Percentiles rank a stretch among this genome's conserved stretches.
phyloP scores from a whole-genome alignment of 35 echinoderm and acorn worm genomes.

The Holothuria glaberrima region DNA sequence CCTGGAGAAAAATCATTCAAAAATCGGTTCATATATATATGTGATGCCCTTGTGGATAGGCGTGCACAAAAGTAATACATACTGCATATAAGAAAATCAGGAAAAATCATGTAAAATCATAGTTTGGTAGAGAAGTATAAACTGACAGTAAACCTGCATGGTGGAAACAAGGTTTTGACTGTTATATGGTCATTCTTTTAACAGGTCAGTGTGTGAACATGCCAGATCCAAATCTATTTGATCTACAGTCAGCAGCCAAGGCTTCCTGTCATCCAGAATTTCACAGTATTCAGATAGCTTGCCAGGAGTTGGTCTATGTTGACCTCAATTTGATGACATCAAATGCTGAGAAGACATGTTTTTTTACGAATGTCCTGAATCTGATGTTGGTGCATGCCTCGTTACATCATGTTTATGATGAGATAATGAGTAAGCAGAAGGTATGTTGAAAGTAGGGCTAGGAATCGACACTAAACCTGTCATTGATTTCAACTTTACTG shows the following conservation, averaged over 20 bases:
- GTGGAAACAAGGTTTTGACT: background rate
- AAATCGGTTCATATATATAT: too few relatives aligned
- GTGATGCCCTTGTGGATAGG: too few relatives aligned
- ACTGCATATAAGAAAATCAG: too few relatives aligned
- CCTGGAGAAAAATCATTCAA: too few relatives aligned
- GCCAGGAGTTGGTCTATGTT: conserved; percentile 70
- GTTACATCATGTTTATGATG: conserved; percentile 67
- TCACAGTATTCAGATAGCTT: conserved; percentile 73
- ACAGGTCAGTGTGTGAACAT: conserved; percentile 66
- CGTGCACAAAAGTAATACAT: too few relatives aligned
- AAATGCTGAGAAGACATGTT: conserved; percentile 78
- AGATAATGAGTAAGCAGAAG: conserved; percentile 72
- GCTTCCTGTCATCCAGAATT: conserved; percentile 70
- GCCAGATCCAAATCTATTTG: conserved; percentile 55
- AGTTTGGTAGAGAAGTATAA: too few relatives aligned
- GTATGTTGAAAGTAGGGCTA: background rate
- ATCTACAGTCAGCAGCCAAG: conserved; percentile 58
- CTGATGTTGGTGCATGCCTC: conserved; percentile 82
- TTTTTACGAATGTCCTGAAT: conserved; percentile 94
- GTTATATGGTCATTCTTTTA: background rate
- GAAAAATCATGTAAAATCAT: too few relatives aligned
- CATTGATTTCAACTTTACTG: too few relatives aligned
- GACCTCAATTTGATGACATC: conserved; percentile 72
- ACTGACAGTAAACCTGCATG: too few relatives aligned
- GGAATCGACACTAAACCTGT: too few relatives aligned